Evolutionary conservation across 2,888 invertebrate genomes (phyloP).

Genomic region (Acanthopleura granulata): DNA sequence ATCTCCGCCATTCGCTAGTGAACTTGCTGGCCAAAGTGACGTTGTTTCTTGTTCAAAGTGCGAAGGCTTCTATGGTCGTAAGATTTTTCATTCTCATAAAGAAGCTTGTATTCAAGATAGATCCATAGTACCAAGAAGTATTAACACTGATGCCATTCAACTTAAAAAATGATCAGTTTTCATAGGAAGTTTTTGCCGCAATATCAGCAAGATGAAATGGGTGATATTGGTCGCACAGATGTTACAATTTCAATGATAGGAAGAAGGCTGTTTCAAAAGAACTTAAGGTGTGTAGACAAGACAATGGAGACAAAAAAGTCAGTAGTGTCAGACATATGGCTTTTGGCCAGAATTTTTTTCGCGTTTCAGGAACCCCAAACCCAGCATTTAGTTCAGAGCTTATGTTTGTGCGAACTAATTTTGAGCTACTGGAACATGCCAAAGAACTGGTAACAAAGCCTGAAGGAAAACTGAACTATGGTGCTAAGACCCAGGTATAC

Average conservation of each 20-base stretch:
- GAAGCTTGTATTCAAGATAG: constrained; percentile 1
- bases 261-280: neutral
- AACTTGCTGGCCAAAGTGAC: neutral
- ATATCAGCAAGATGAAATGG: constrained; percentile 6
- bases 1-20: neutral
- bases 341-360: neutral
- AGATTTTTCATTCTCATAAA: neutral
- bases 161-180: neutral
- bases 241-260: neutral
- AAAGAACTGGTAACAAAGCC: neutral
- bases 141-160: neutral
- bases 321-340: neutral
- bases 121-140: neutral
- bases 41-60: constrained; percentile 6
- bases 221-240: neutral
- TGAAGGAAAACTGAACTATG: neutral
- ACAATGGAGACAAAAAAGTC: constrained; percentile 7
- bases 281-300: neutral
- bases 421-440: neutral
- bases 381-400: neutral
- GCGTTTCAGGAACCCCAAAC: neutral
- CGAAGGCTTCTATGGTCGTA: constrained; percentile 3
- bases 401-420: constrained; percentile 7
- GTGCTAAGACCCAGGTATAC: neutral
- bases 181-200: neutral